Percentiles rank a stretch among this genome's conserved stretches.
Evolutionary conservation across 2,888 invertebrate genomes (phyloP).

Genomic region (Stenotaenia linearis): DNA sequence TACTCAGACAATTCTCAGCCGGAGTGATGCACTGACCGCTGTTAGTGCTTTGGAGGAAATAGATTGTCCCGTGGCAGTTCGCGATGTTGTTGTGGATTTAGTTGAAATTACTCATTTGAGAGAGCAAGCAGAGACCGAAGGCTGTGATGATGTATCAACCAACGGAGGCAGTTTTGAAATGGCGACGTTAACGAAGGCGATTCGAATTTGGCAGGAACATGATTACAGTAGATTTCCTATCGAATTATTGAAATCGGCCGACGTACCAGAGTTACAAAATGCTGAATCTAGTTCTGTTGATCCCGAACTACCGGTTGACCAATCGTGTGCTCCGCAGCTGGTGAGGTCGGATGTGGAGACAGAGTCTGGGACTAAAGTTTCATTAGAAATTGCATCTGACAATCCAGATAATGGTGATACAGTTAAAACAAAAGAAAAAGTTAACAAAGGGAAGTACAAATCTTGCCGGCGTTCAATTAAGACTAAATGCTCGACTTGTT

Average conservation of each 20-base stretch:
- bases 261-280: not conserved
- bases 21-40: not conserved
- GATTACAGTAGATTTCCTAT: slow-evolving; percentile 33
- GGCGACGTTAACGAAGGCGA: slow-evolving; percentile 16
- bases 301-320: not conserved
- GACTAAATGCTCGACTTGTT: not conserved
- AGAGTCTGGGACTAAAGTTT: too few relatives aligned
- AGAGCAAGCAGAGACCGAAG: not conserved
- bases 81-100: not conserved
- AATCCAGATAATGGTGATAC: not conserved
- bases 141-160: not conserved
- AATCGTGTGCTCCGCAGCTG: not conserved
- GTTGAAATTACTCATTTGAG: not conserved
- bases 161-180: not conserved
- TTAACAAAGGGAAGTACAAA: not conserved
- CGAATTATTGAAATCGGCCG: slow-evolving; percentile 15
- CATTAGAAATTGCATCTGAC: not conserved
- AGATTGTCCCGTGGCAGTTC: not conserved
- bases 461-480: not conserved
- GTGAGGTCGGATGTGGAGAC: not conserved
- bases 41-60: not conserved
- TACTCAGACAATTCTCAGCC: not conserved
- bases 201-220: slow-evolving; percentile 31
- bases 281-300: not conserved
- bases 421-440: not conserved